These are phyloP conservation scores for Macrophya annulata DNA, from an alignment of 2,888 invertebrate genomes.

Conservation along the genomic window DNA sequence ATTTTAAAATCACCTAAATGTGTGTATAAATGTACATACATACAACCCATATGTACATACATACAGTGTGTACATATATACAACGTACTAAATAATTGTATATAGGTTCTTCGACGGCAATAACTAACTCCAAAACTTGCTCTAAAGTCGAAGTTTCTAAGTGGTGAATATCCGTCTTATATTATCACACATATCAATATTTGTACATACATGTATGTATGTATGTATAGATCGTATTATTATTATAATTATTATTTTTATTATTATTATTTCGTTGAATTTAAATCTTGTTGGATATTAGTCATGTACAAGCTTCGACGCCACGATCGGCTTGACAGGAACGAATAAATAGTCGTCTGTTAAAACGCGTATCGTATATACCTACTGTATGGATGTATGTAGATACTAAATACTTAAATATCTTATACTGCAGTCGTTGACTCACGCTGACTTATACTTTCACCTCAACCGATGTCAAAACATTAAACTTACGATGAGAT, in stretches of 20 bases:
- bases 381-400: no score
- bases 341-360: conserved; percentile 33
- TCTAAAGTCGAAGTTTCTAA: conserved; percentile 8
- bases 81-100: neutral
- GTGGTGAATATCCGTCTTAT: conserved; percentile 15
- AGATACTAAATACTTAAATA: no score
- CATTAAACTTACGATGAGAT: neutral
- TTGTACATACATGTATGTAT: no score
- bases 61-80: no score
- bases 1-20: conserved; percentile 8
- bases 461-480: conserved; percentile 7
- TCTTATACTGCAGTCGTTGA: neutral
- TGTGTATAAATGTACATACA: neutral
- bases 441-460: conserved; percentile 14
- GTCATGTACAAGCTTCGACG: conserved; percentile 7
- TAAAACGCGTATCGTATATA: neutral
- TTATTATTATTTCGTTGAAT: conserved; percentile 1
- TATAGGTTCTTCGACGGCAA: neutral
- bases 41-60: neutral
- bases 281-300: conserved; percentile 31
- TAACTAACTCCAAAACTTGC: neutral
- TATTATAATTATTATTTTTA: neutral
- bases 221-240: neutral
- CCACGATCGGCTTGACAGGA: conserved; percentile 11
- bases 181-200: neutral